phyloP scores from a whole-genome alignment of 2,888 invertebrate genomes.

The Sinohyriopsis cumingii region DNA sequence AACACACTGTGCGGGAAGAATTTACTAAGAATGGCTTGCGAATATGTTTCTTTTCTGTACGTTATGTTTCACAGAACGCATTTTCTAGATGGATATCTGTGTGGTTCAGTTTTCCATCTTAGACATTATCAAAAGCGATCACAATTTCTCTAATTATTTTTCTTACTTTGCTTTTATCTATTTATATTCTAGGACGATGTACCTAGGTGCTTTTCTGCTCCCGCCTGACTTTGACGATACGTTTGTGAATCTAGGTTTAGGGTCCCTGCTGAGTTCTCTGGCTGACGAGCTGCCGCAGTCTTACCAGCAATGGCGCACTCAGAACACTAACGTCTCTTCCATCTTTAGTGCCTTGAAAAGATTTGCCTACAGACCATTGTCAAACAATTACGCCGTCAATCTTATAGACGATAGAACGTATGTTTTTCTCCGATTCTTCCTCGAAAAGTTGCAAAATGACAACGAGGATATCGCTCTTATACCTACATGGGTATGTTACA shows the following conservation, averaged over 20 bases:
- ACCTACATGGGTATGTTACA: slow-evolving; percentile 59
- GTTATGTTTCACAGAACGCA: too few species aligned
- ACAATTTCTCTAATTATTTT: too few species aligned
- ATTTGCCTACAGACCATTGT: slow-evolving; percentile 61
- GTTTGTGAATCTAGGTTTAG: slow-evolving; percentile 63
- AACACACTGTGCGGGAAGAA: too few species aligned
- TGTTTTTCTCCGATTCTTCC: slow-evolving; percentile 56
- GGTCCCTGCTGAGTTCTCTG: slow-evolving; percentile 51
- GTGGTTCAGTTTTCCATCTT: too few species aligned
- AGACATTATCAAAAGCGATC: too few species aligned
- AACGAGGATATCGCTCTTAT: slow-evolving; percentile 52
- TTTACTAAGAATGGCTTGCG: too few species aligned
- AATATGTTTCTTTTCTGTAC: too few species aligned
- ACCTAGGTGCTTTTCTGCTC: slow-evolving; percentile 51
- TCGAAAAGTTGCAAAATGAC: slow-evolving; percentile 43
- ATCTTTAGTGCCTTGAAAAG: slow-evolving; percentile 56
- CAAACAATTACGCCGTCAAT: slow-evolving; percentile 44
- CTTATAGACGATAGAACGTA: slow-evolving; percentile 62
- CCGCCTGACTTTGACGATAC: slow-evolving; percentile 68
- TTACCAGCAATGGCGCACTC: slow-evolving; percentile 47
- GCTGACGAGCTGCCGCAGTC: slow-evolving; percentile 45
- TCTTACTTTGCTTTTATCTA: not conserved
- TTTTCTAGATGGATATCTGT: too few species aligned
- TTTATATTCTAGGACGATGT: slow-evolving; percentile 22
- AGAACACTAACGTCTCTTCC: slow-evolving; percentile 58